A percentile compares a stretch with the other conserved stretches of the same genome.
These are phyloP conservation scores for Scolopax mira DNA, from an alignment of 2,113 vertebrate species.

Conservation along the genomic window DNA sequence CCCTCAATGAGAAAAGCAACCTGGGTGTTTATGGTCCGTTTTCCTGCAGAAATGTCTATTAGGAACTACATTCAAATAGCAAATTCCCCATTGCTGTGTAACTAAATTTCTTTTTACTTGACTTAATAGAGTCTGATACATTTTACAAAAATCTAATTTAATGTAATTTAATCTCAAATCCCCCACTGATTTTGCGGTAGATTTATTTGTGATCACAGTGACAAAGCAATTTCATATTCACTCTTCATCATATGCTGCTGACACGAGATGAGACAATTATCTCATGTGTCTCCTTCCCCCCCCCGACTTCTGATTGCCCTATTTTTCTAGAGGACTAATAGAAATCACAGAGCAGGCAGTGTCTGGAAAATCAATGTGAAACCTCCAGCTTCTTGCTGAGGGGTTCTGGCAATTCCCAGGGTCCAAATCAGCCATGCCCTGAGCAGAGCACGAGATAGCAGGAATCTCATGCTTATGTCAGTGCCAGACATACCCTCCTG, in stretches of 20 bases:
- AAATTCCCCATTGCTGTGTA: background rate
- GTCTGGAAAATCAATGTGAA: background rate
- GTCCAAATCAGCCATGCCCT: background rate
- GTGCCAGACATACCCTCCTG: background rate
- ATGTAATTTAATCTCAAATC: slow-evolving; percentile 30
- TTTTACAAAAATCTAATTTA: slow-evolving; percentile 32
- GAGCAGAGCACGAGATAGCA: background rate
- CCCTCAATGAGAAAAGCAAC: background rate
- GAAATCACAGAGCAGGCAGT: background rate
- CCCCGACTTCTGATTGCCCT: background rate
- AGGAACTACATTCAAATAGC: background rate
- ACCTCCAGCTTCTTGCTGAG: background rate
- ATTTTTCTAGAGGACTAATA: background rate
- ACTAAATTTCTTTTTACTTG: background rate
- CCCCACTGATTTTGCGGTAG: slow-evolving; percentile 5
- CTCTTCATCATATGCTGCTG: slow-evolving; percentile 3
- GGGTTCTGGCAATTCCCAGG: background rate
- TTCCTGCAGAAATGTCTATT: background rate
- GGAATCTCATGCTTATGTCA: background rate
- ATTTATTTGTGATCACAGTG: background rate
- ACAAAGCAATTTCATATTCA: slow-evolving; percentile 18
- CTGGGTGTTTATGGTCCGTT: background rate
- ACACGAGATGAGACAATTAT: slow-evolving; percentile 4
- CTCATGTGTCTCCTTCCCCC: background rate
- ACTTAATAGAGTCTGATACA: slow-evolving; percentile 26